Evolutionary conservation across 2,888 invertebrate species (phyloP).

Genomic region (Kryphioiulus occultus): DNA sequence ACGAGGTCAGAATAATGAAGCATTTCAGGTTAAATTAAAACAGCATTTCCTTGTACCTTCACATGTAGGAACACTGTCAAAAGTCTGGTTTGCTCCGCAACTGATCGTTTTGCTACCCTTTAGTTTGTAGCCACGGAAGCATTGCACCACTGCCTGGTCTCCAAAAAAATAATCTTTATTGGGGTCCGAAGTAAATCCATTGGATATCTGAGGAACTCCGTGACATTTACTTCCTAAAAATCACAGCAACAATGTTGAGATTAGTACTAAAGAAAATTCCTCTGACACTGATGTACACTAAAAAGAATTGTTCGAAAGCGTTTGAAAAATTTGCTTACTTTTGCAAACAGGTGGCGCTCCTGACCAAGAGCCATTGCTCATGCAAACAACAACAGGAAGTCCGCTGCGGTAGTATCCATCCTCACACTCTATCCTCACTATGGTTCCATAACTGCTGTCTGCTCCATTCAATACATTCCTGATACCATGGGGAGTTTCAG

Average conservation of each 20-base stretch:
- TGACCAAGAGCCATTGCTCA: slow-evolving; percentile 96
- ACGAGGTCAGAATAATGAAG: not conserved
- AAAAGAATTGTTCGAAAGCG: not conserved
- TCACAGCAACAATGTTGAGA: not conserved
- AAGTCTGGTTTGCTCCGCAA: slow-evolving; percentile 84
- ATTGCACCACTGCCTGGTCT: slow-evolving; percentile 90
- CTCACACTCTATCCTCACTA: slow-evolving; percentile 90
- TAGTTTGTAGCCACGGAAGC: slow-evolving; percentile 87
- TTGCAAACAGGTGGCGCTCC: slow-evolving; percentile 87
- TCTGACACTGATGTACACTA: not conserved
- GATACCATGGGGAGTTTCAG: slow-evolving; percentile 87
- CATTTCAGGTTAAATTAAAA: not conserved
- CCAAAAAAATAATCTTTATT: slow-evolving; percentile 80
- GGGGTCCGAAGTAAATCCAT: slow-evolving; percentile 85
- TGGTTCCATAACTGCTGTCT: slow-evolving; percentile 91
- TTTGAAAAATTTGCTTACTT: slow-evolving; percentile 64
- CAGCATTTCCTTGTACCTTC: slow-evolving; percentile 67
- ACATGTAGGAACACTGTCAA: slow-evolving; percentile 84
- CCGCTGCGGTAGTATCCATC: slow-evolving; percentile 88
- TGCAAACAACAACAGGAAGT: slow-evolving; percentile 88
- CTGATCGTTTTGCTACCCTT: slow-evolving; percentile 80
- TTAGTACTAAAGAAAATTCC: not conserved
- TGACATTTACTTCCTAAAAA: slow-evolving; percentile 56
- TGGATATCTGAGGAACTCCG: slow-evolving; percentile 70
- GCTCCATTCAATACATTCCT: slow-evolving; percentile 87